Percentiles rank a stretch among this genome's conserved stretches.
Conservation (phyloP, 2,113 vertebrate genomes). For the Colossoma macropomum region DNA sequence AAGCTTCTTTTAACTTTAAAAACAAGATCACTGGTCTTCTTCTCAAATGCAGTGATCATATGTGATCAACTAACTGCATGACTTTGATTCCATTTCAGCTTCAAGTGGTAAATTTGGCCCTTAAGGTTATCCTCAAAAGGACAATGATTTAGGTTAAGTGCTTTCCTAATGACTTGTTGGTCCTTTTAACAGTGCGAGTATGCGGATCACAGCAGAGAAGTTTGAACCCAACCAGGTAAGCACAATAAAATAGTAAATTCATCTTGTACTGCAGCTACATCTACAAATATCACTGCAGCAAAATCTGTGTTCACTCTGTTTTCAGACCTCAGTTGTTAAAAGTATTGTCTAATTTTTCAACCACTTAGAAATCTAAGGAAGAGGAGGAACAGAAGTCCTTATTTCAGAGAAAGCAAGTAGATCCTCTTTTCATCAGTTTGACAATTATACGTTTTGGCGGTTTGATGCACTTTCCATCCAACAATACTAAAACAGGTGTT, state of each 20-base stretch:
- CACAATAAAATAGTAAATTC: slow-evolving; percentile 20
- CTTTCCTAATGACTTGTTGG: not conserved
- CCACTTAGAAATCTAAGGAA: slow-evolving; percentile 60
- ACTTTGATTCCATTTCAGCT: too few species aligned
- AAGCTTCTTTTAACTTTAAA: too few species aligned
- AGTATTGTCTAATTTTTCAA: not conserved
- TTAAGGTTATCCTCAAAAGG: not conserved
- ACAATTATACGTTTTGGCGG: not conserved
- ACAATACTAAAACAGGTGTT: not conserved
- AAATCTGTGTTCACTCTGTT: not conserved
- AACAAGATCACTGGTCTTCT: too few species aligned
- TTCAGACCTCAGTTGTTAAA: not conserved
- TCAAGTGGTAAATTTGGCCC: too few species aligned
- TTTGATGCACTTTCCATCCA: not conserved
- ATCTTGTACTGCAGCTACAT: not conserved
- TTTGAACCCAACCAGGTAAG: slow-evolving; percentile 67
- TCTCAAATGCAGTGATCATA: too few species aligned
- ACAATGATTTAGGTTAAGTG: not conserved
- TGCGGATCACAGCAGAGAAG: slow-evolving; percentile 69
- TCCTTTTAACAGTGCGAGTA: slow-evolving; percentile 69
- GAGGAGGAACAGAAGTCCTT: slow-evolving; percentile 67
- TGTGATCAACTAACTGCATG: too few species aligned
- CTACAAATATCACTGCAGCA: not conserved
- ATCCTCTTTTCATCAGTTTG: not conserved
- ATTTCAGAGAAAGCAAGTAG: slow-evolving; percentile 77